Evolutionary conservation across 1,140 invertebrate genomes (phyloP), one percentile per base, ranked within the genome.

Genomic region (Mamestra configurata): DNA sequence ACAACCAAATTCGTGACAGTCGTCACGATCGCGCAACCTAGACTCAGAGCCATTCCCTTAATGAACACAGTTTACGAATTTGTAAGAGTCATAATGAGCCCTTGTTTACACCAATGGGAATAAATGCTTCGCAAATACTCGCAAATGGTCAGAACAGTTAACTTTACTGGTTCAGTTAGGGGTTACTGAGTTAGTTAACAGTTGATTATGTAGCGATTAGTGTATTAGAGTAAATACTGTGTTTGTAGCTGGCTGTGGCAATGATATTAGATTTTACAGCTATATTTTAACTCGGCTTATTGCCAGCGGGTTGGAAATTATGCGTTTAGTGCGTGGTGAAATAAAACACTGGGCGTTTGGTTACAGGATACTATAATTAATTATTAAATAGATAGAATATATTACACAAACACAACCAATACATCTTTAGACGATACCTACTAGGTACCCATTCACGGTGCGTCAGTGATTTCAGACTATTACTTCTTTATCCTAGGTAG

Each of bases 31-130:
- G 5, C 8, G 3, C 13, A 83, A 84, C 73, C 79, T 13, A 13
- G 53, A 24, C 22, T 70, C 46, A 76, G 82, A 79, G 49, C 79
- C 78, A 84, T 85, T 86, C 82, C 79, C 76, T n/a, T 49, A 82
- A 84, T 79, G 76, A 51, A 75, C 82, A 78, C 55, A 11, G 18
- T 77, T 68, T 43, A 68, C 59, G 35, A 68, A 40, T 77, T 68
- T 31, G 31, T 77, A 53, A 43, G 10, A 77, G 27, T 13, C 18
- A 55, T 77, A 66, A 76, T 64, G 24, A 76, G 46, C 5, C 27
- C n/a, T 7, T 77, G 43, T 77, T 68, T 77, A 51, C 59, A 46
- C 31, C 40, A 61, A 20, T 66, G 22, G 7, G 40, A 64, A 64
- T 55, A 31, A 76, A 64, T 31, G 57, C 37, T 64, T 64, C 10